phyloP scores from a whole-genome alignment of 2,113 vertebrate species.

The Takifugu flavidus region DNA sequence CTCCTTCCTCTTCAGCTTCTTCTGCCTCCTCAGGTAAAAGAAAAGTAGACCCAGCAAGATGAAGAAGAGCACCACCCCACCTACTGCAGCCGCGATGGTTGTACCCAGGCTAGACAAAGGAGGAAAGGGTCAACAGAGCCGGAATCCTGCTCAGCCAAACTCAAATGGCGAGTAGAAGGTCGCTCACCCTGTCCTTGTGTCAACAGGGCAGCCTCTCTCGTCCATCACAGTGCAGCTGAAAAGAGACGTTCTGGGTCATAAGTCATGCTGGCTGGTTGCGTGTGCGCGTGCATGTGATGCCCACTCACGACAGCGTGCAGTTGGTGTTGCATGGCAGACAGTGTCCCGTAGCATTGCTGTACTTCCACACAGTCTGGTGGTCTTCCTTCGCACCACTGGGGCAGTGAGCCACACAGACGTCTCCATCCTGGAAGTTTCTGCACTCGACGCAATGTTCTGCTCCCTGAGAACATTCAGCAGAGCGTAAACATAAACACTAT shows the following conservation, averaged over 20 bases:
- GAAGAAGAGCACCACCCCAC: constrained; percentile 82
- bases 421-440: constrained; percentile 79
- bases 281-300: background rate
- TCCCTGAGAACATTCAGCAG: constrained; percentile 68
- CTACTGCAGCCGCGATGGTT: constrained; percentile 83
- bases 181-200: constrained; percentile 84
- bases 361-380: constrained; percentile 90
- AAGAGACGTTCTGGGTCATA: constrained; percentile 24
- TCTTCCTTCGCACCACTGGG: constrained; percentile 89
- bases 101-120: constrained; percentile 79
- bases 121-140: background rate
- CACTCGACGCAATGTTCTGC: constrained; percentile 84
- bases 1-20: constrained; percentile 86
- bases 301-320: constrained; percentile 89
- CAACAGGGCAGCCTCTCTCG: constrained; percentile 84
- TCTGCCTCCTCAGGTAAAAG: constrained; percentile 81
- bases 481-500: too few species aligned
- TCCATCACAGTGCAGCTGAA: constrained; percentile 84
- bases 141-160: background rate
- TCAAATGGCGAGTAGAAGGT: background rate
- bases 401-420: constrained; percentile 85
- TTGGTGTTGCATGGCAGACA: constrained; percentile 89
- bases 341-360: constrained; percentile 78
- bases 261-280: background rate
- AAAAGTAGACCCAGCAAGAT: constrained; percentile 79